Conservation (phyloP, 2,888 invertebrate species). For the Hemaris fuciformis region DNA sequence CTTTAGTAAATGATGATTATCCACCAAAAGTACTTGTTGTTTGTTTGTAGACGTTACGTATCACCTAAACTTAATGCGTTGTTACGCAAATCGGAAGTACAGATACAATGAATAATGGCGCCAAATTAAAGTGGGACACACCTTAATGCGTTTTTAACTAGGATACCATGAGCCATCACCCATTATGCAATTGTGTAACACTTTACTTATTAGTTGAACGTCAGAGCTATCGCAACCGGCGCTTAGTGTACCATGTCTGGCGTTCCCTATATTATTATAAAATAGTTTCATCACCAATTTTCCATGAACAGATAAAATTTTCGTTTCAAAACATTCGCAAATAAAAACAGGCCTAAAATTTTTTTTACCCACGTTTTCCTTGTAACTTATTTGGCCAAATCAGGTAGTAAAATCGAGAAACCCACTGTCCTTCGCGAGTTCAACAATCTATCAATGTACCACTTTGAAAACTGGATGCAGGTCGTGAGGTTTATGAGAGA, state of each 20-base stretch:
- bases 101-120: slow-evolving; percentile 18
- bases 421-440: slow-evolving; percentile 49
- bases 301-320: neutral
- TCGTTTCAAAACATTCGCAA: neutral
- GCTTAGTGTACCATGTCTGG: neutral
- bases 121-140: slow-evolving; percentile 26
- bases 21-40: neutral
- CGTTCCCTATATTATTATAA: neutral
- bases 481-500: slow-evolving; percentile 43
- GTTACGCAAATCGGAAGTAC: slow-evolving; percentile 31
- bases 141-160: slow-evolving; percentile 37
- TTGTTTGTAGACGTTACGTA: neutral
- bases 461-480: slow-evolving; percentile 31
- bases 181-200: slow-evolving; percentile 22
- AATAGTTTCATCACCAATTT: neutral
- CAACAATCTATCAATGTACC: slow-evolving; percentile 38
- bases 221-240: neutral
- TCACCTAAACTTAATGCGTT: neutral
- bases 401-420: slow-evolving; percentile 27
- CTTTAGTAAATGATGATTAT: neutral
- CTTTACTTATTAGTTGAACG: neutral
- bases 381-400: slow-evolving; percentile 28
- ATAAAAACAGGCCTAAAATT: neutral
- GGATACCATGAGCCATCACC: slow-evolving; percentile 22
- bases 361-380: slow-evolving; percentile 27